These are phyloP conservation scores for Agonum fuliginosum DNA, from an alignment of 2,888 invertebrate species.

Conservation along the genomic window DNA sequence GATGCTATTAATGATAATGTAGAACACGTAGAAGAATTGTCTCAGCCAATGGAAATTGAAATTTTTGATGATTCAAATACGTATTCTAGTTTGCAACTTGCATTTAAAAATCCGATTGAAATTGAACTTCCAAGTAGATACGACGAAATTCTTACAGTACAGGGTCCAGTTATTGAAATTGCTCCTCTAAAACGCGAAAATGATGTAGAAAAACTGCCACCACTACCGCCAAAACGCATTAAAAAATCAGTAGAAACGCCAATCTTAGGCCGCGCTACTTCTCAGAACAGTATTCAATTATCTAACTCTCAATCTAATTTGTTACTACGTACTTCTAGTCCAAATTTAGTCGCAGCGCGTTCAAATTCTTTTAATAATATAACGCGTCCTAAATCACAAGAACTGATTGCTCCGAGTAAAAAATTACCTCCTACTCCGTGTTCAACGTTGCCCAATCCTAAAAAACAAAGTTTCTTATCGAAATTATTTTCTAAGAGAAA, in stretches of 20 bases:
- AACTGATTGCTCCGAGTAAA: conserved; percentile 74
- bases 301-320: conserved; percentile 64
- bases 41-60: conserved; percentile 75
- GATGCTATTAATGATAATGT: conserved; percentile 61
- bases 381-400: conserved; percentile 68
- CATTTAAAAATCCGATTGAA: conserved; percentile 87
- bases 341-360: conserved; percentile 64
- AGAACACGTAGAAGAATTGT: conserved; percentile 61
- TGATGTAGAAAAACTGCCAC: conserved; percentile 81
- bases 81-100: conserved; percentile 89
- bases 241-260: conserved; percentile 75
- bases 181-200: conserved; percentile 74
- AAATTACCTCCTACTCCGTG: conserved; percentile 75
- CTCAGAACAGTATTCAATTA: conserved; percentile 63
- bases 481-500: conserved; percentile 78
- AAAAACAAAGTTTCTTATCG: conserved; percentile 79
- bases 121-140: conserved; percentile 74
- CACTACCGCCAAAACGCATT: conserved; percentile 86
- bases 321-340: conserved; percentile 64
- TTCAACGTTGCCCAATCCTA: conserved; percentile 74
- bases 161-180: conserved; percentile 72
- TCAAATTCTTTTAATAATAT: conserved; percentile 67
- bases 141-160: conserved; percentile 76
- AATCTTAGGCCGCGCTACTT: conserved; percentile 66
- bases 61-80: conserved; percentile 87